Conservation (phyloP, 2,888 invertebrate genomes). For the Zhengitettix transpicula region DNA sequence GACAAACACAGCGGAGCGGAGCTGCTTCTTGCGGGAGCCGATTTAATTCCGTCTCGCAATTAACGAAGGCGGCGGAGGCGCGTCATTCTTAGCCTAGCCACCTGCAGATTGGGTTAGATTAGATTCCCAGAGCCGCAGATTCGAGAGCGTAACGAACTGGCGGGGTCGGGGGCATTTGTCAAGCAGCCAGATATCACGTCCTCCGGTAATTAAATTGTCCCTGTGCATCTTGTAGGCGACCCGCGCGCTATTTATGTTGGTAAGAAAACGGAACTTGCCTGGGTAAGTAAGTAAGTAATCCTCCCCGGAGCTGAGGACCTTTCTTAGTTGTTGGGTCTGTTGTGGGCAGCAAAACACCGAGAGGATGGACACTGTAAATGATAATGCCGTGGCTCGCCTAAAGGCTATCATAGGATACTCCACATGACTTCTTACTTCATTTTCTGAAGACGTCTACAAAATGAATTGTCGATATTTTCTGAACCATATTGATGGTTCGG, state of each 20-base stretch:
- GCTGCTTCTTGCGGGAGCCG: neutral
- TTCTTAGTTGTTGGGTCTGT: too few relatives aligned
- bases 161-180: slow-evolving; percentile 4
- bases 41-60: neutral
- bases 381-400: too few relatives aligned
- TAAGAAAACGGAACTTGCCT: too few relatives aligned
- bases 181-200: slow-evolving; percentile 7
- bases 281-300: too few relatives aligned
- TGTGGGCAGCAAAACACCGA: too few relatives aligned
- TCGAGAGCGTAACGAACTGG: neutral
- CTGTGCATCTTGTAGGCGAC: neutral
- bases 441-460: too few relatives aligned
- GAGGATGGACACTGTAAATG: too few relatives aligned
- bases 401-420: too few relatives aligned
- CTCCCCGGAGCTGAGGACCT: too few relatives aligned
- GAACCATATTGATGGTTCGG: too few relatives aligned
- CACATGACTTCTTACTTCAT: too few relatives aligned
- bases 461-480: too few relatives aligned
- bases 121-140: neutral
- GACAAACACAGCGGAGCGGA: neutral
- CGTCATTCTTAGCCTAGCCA: neutral
- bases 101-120: slow-evolving; percentile 1
- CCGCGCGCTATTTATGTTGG: neutral
- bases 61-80: neutral
- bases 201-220: slow-evolving; percentile 7